phyloP scores from a whole-genome alignment of 2,797 vertebrate genomes.

The Myioborus miniatus region DNA sequence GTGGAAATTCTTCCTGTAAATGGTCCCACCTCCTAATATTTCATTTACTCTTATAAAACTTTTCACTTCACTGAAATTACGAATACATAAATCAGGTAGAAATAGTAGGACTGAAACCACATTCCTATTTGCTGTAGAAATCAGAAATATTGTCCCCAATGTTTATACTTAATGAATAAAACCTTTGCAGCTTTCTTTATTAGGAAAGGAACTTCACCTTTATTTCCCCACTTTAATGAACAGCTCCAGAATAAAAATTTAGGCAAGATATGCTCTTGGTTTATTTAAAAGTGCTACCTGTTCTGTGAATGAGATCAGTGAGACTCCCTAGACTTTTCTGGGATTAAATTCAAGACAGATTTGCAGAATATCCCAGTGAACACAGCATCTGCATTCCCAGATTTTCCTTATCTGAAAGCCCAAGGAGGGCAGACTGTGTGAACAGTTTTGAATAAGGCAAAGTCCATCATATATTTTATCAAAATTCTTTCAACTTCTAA shows the following conservation, averaged over 20 bases:
- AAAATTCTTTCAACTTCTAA: background rate
- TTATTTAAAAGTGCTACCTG: background rate
- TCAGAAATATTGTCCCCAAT: background rate
- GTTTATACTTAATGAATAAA: background rate
- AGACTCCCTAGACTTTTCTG: background rate
- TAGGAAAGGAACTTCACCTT: background rate
- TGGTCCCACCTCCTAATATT: background rate
- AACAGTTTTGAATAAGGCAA: background rate
- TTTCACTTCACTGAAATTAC: background rate
- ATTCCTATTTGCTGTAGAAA: background rate
- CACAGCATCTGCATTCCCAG: background rate
- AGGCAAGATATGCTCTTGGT: background rate
- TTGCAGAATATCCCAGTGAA: background rate
- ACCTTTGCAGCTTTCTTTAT: background rate
- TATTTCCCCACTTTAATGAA: background rate
- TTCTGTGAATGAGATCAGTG: background rate
- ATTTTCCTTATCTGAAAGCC: background rate
- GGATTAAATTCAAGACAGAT: background rate
- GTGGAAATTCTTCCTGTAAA: background rate
- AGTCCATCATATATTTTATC: background rate
- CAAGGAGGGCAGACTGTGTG: background rate
- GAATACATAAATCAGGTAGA: background rate
- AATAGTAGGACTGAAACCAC: fast-evolving
- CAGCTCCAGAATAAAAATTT: background rate
- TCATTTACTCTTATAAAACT: background rate